Evolutionary conservation across 2,797 vertebrate species (phyloP).

Genomic region (Scolopax bukidnonensis): DNA sequence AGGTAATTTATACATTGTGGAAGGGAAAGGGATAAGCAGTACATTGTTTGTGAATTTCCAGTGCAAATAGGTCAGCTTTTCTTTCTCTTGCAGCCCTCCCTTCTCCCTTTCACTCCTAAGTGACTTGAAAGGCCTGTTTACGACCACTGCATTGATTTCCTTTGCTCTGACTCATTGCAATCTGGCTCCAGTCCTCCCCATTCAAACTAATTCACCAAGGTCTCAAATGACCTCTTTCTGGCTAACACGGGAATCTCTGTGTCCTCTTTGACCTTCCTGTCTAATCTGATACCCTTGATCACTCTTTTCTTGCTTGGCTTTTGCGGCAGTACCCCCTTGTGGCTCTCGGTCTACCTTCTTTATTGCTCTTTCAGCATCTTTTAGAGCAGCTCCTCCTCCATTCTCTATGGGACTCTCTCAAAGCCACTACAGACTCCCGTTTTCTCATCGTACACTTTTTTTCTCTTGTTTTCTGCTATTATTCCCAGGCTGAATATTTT

Average conservation of each 20-base stretch:
- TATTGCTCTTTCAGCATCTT: constrained; percentile 24
- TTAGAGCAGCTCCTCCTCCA: neutral
- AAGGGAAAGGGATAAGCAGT: constrained; percentile 26
- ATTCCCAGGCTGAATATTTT: constrained; percentile 1
- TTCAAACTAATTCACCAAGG: constrained; percentile 56
- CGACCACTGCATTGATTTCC: constrained; percentile 63
- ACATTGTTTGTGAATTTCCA: constrained; percentile 44
- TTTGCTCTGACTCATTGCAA: constrained; percentile 68
- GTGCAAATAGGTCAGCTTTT: constrained; percentile 60
- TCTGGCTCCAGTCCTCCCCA: constrained; percentile 40
- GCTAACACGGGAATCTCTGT: neutral
- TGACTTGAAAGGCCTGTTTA: constrained; percentile 68
- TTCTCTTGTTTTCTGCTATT: neutral
- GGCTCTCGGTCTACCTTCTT: neutral
- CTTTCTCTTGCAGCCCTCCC: neutral
- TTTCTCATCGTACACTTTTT: neutral
- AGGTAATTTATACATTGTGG: constrained; percentile 3
- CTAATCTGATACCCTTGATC: constrained; percentile 52
- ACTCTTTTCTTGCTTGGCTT: neutral
- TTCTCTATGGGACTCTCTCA: neutral
- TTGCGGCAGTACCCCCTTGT: constrained; percentile 44
- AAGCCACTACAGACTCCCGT: neutral
- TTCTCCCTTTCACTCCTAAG: constrained; percentile 49
- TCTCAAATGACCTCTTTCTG: constrained; percentile 65
- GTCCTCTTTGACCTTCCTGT: constrained; percentile 65